Base-by-base conservation (phyloP, 2,113 vertebrate species). In the Limnothrissa miodon region DNA sequence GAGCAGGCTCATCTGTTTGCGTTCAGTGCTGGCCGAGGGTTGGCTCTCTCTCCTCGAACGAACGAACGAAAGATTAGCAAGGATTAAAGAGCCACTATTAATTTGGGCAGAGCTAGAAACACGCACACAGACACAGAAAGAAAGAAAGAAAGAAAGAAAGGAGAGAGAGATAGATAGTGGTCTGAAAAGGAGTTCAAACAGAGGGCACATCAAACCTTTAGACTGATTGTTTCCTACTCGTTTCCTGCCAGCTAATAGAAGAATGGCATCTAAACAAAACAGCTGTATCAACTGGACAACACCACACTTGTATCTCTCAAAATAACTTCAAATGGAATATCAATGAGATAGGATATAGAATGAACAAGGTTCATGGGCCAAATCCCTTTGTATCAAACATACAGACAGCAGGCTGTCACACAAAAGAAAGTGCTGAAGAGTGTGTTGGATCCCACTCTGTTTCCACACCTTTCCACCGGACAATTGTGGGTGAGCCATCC, bases 11-110 rank as follows among this genome's bases (percentile, higher is more conserved):
- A 21, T 80, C 79, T 36, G 45, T 81, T 78, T 53, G 48, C 39
- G 56, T 39, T 33, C 23, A 74, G 53, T 36, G 21, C 11, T 56
- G 13, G 66, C 29, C 11, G 62, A 29, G 62, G 11, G 56, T 62
- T 62, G 56, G 25, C 51, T 53, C 48, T 42, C 42, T 42, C 44
- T n/a, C 79, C 21, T 36, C 45, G 45, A 86, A 81, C 46, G 88
- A 87, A 82, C 36, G 45, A 11, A 82, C 56, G 79, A 85, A 82
- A 87, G 89, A 92, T 93, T 90, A 91, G 81, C 90, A 82, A 33
- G 81, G 85, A 88, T 89, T 88, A 88, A 88, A 92, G 83, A 87
- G 89, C 87, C 87, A 83, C 84, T 83, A 86, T 89, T 93, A 86
- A 90, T 92, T 89, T 90, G 86, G 81, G 59, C 80, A 81, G 82